Evolutionary conservation across 1,140 invertebrate genomes (phyloP).

Genomic region (Oryzaephilus surinamensis): DNA sequence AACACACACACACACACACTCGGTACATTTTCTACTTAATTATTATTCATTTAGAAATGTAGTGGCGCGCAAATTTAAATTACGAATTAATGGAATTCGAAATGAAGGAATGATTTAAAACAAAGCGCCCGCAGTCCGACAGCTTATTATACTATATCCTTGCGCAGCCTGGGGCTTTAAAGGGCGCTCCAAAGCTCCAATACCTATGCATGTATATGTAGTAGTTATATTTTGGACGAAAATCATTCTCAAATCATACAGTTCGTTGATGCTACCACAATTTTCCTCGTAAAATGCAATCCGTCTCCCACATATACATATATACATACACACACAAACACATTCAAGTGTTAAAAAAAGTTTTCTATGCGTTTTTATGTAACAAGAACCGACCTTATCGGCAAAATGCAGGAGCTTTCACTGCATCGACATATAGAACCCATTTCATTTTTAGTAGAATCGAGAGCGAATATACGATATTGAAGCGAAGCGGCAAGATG

Average conservation of each 20-base stretch:
- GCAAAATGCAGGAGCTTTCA: slow-evolving; percentile 11
- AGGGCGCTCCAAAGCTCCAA: too few relatives aligned
- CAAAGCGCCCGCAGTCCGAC: slow-evolving; percentile 13
- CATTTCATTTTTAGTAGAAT: slow-evolving; percentile 11
- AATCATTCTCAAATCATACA: too few relatives aligned
- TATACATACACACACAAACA: too few relatives aligned
- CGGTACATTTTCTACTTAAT: neutral
- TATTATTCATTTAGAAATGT: slow-evolving; percentile 13
- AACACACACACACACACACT: too few relatives aligned
- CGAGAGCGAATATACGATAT: slow-evolving; percentile 7
- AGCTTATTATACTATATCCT: slow-evolving; percentile 16
- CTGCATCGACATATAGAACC: slow-evolving; percentile 9
- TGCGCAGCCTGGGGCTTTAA: too few relatives aligned
- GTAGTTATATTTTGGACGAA: too few relatives aligned
- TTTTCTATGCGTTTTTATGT: slow-evolving; percentile 9
- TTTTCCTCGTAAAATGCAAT: too few relatives aligned
- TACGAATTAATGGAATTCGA: slow-evolving; percentile 19
- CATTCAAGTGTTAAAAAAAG: neutral
- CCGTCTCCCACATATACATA: too few relatives aligned
- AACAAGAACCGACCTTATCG: slow-evolving; percentile 12
- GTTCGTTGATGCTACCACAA: too few relatives aligned
- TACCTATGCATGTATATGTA: too few relatives aligned
- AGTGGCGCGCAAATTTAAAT: slow-evolving; percentile 17
- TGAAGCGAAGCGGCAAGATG: slow-evolving; percentile 6
- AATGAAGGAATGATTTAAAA: slow-evolving; percentile 22